phyloP scores from a whole-genome alignment of 2,113 vertebrate genomes.

The Rana temporaria region DNA sequence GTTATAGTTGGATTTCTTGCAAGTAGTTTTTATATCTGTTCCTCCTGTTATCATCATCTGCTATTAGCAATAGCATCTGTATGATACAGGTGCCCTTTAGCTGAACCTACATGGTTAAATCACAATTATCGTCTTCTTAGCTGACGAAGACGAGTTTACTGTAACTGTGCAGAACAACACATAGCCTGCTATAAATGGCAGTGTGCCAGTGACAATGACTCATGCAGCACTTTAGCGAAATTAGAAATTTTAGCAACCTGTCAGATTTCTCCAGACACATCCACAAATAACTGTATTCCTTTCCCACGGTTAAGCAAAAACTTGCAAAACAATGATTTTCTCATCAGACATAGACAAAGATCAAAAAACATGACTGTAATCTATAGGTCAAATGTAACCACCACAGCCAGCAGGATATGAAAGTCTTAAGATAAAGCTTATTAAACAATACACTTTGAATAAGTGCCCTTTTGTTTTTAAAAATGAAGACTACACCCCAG shows the following conservation, averaged over 20 bases:
- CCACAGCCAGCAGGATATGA: too few species aligned
- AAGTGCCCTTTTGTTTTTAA: too few species aligned
- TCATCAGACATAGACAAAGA: background rate
- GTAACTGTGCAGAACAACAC: constrained; percentile 9
- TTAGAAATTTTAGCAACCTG: constrained; percentile 33
- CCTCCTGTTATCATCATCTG: background rate
- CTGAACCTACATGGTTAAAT: constrained; percentile 29
- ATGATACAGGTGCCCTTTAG: constrained; percentile 23
- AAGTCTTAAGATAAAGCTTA: too few species aligned
- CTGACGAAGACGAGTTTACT: constrained; percentile 27
- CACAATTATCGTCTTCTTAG: constrained; percentile 26
- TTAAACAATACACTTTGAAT: too few species aligned
- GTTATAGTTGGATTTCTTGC: background rate
- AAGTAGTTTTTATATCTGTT: background rate
- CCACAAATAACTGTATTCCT: constrained; percentile 21
- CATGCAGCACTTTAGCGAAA: constrained; percentile 18
- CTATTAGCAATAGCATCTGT: background rate
- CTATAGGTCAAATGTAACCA: background rate
- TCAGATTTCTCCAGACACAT: constrained; percentile 32
- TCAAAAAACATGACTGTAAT: background rate
- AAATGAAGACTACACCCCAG: too few species aligned
- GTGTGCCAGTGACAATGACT: constrained; percentile 24
- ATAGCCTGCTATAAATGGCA: constrained; percentile 40
- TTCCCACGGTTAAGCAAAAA: background rate
- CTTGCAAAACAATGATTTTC: constrained; percentile 3